A percentile compares a stretch with the other conserved stretches of the same genome.
Evolutionary conservation across 2,888 invertebrate genomes (phyloP).

Genomic region (Phoenoteleia sp.): DNA sequence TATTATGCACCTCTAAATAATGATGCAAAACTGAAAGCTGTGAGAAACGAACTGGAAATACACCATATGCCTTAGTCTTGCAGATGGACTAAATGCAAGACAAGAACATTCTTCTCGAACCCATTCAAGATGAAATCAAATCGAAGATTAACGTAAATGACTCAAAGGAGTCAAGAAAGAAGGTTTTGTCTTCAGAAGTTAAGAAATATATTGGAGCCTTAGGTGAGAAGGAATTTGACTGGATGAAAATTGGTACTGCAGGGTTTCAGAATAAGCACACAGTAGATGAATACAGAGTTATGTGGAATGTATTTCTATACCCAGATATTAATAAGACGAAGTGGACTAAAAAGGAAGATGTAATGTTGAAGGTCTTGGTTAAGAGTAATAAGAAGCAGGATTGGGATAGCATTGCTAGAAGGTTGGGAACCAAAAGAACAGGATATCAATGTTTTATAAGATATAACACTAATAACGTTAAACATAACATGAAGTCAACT

Average conservation of each 20-base stretch:
- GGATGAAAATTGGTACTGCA: conserved; percentile 87
- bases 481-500: conserved; percentile 57
- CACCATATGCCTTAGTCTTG: conserved; percentile 78
- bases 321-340: conserved; percentile 89
- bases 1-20: conserved; percentile 88
- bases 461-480: conserved; percentile 87
- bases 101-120: conserved; percentile 87
- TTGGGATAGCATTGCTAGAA: conserved; percentile 90
- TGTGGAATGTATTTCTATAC: conserved; percentile 92
- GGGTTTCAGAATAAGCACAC: conserved; percentile 88
- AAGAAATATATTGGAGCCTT: conserved; percentile 77
- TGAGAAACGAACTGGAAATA: conserved; percentile 81
- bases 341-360: conserved; percentile 88
- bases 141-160: conserved; percentile 47
- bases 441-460: conserved; percentile 91
- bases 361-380: conserved; percentile 84
- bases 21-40: conserved; percentile 87
- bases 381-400: conserved; percentile 87
- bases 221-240: conserved; percentile 87
- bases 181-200: conserved; percentile 74
- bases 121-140: conserved; percentile 86
- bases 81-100: conserved; percentile 88
- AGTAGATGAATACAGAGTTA: conserved; percentile 89
- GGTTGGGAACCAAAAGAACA: conserved; percentile 88
- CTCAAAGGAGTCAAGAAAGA: conserved; percentile 43